phyloP scores from a whole-genome alignment of 2,113 vertebrate species.

The Epinephelus fuscoguttatus region DNA sequence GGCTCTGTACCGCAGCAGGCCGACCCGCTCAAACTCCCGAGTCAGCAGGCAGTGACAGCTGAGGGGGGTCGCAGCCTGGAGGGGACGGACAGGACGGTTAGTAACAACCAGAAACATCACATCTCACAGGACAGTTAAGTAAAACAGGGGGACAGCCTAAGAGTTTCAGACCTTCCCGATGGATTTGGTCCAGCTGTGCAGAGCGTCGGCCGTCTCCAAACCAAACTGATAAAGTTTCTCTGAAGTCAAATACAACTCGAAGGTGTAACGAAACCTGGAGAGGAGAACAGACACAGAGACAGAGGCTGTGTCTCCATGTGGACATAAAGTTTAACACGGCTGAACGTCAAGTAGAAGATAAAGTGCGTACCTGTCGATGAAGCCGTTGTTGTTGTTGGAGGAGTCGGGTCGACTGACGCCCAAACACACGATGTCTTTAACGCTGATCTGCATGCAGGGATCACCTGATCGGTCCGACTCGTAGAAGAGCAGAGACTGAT shows the following conservation, averaged over 20 bases:
- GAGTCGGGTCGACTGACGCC: conserved; percentile 85
- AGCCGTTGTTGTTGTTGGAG: conserved; percentile 70
- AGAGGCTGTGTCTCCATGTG: background rate
- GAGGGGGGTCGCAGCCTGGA: conserved; percentile 91
- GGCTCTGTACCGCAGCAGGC: conserved; percentile 91
- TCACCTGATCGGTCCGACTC: conserved; percentile 87
- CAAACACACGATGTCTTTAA: conserved; percentile 88
- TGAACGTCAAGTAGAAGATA: no score
- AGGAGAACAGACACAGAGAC: conserved; percentile 33
- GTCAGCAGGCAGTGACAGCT: conserved; percentile 95
- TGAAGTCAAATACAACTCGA: conserved; percentile 90
- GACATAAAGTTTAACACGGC: background rate
- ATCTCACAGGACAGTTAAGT: background rate
- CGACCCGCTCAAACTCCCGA: conserved; percentile 92
- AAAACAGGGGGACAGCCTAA: background rate
- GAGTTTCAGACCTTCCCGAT: conserved; percentile 89
- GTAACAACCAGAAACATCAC: background rate
- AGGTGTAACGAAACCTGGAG: conserved; percentile 91
- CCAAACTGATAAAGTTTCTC: conserved; percentile 94
- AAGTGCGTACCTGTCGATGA: conserved; percentile 83
- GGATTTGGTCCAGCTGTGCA: conserved; percentile 93
- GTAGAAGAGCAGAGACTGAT: conserved; percentile 86
- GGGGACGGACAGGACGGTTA: background rate
- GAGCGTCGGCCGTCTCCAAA: conserved; percentile 86
- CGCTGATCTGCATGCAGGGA: conserved; percentile 83